Evolutionary conservation across 2,888 invertebrate species (phyloP).

Genomic region (Camponotus fellah): DNA sequence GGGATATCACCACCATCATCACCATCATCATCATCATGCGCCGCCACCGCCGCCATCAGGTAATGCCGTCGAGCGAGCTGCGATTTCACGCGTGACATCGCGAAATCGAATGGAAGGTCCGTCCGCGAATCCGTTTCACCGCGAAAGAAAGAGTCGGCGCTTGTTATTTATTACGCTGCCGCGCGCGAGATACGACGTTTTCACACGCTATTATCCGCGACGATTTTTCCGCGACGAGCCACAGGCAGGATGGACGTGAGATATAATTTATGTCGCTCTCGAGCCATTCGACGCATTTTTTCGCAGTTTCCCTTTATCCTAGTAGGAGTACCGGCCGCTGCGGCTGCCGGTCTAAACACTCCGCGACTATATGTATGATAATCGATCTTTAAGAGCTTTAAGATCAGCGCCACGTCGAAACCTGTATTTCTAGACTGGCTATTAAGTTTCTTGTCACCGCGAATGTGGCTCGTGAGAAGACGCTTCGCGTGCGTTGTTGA

Average conservation of each 20-base stretch:
- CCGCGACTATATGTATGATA: slow-evolving; percentile 65
- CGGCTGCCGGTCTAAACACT: slow-evolving; percentile 71
- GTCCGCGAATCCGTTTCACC: background rate
- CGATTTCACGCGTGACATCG: background rate
- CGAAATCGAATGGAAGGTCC: slow-evolving; percentile 34
- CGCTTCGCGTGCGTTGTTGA: slow-evolving; percentile 53
- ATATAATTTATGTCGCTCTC: slow-evolving; percentile 16
- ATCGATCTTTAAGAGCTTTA: slow-evolving; percentile 78
- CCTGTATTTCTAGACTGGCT: slow-evolving; percentile 77
- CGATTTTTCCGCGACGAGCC: background rate
- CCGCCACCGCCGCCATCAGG: slow-evolving; percentile 76
- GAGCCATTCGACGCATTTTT: background rate
- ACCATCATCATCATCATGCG: slow-evolving; percentile 80
- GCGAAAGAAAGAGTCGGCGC: background rate
- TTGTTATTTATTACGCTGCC: slow-evolving; percentile 4
- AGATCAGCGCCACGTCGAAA: slow-evolving; percentile 72
- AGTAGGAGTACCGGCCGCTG: background rate
- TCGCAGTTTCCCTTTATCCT: slow-evolving; percentile 7
- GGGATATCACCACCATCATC: slow-evolving; percentile 81
- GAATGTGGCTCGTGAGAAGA: slow-evolving; percentile 52
- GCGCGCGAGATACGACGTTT: background rate
- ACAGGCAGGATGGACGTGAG: background rate
- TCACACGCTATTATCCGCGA: background rate
- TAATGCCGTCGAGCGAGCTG: slow-evolving; percentile 64
- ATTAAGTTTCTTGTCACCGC: slow-evolving; percentile 77